Base-by-base conservation (phyloP, 2,113 vertebrate species). In the Apodemus sylvaticus region DNA sequence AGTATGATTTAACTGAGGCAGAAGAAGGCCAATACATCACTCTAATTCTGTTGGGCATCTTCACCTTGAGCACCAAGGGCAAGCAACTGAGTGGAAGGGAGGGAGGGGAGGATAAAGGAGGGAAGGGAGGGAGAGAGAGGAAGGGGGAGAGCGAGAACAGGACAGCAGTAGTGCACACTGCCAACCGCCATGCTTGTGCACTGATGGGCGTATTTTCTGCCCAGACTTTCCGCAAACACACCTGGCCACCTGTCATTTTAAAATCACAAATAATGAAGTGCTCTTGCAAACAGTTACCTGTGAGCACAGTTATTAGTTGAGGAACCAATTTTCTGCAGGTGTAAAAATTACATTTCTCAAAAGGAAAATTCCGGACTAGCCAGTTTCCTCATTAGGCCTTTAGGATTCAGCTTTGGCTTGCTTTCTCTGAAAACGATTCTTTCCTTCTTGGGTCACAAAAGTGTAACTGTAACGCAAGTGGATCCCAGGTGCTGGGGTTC, bases 261-360 rank as follows among this genome's bases (percentile, higher is more conserved):
- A 97, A 88, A 88, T 95, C 88, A 94, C 77, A 97, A 94, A 97
- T 93, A 97, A 97, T 85, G 94, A 97, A 95, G 90, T 94, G 86
- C 85, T 96, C 60, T 88, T 97, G 88, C 66, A 98, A 95, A 97
- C 45, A 97, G 94, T 96, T 97, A 90, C 96, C 97, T 96, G 70
- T 90, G 79, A 96, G 64, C 66, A 91, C 48, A 95, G 95, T 95
- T 97, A 96, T 86, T 91, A 83, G 90, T 77, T 93, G 90, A 96
- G 77, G 73, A 96, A 97, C 96, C 96, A 96, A 97, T 97, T 97
- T 97, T 94, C 97, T 97, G 97, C 97, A 98, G 97, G 96, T 98
- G 97, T 98, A 97, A 98, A 97, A 98, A 98, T 97, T 97, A 94
- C 36, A 95, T 94, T 97, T 97, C 92, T 98, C 95, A 97, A 97